These are phyloP conservation scores for Perca flavescens DNA, from an alignment of 2,113 vertebrate genomes.

Conservation along the genomic window DNA sequence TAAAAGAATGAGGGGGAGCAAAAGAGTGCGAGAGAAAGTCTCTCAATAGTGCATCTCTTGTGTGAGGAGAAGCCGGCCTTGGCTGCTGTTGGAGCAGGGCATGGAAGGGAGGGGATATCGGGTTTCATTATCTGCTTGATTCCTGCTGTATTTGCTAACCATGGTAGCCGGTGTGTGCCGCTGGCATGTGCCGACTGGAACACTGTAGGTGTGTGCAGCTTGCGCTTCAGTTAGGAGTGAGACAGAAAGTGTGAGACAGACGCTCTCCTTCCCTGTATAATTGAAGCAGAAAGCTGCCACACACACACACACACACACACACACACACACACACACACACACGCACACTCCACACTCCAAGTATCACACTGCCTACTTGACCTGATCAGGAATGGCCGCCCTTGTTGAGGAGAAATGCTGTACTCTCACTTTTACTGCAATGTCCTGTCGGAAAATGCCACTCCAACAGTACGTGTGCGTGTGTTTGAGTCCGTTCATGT, in stretches of 20 bases:
- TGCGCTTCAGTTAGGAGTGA: slow-evolving; percentile 41
- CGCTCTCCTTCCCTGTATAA: slow-evolving; percentile 13
- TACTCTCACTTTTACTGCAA: slow-evolving; percentile 44
- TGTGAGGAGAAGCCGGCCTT: slow-evolving; percentile 68
- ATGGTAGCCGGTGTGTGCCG: slow-evolving; percentile 43
- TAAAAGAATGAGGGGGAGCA: slow-evolving; percentile 82
- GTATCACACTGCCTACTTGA: slow-evolving; percentile 60
- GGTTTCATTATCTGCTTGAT: slow-evolving; percentile 79
- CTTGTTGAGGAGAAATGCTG: slow-evolving; percentile 52
- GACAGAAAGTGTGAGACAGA: slow-evolving; percentile 49
- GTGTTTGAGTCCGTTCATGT: background rate
- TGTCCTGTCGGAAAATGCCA: slow-evolving; percentile 45
- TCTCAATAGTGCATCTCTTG: slow-evolving; percentile 81
- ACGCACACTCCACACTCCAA: slow-evolving; percentile 17
- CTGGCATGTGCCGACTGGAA: slow-evolving; percentile 65
- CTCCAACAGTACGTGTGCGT: slow-evolving; percentile 25
- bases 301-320: background rate
- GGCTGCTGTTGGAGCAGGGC: slow-evolving; percentile 64
- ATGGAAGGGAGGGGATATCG: slow-evolving; percentile 68
- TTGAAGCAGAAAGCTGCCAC: slow-evolving; percentile 34
- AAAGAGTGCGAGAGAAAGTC: slow-evolving; percentile 80
- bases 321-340: slow-evolving; percentile 4
- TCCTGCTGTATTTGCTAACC: slow-evolving; percentile 75
- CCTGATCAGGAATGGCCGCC: slow-evolving; percentile 67
- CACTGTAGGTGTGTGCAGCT: slow-evolving; percentile 62